Evolutionary conservation across 2,888 invertebrate genomes (phyloP), one percentile per base, ranked within the genome.

Genomic region (Antheraea yamamai): DNA sequence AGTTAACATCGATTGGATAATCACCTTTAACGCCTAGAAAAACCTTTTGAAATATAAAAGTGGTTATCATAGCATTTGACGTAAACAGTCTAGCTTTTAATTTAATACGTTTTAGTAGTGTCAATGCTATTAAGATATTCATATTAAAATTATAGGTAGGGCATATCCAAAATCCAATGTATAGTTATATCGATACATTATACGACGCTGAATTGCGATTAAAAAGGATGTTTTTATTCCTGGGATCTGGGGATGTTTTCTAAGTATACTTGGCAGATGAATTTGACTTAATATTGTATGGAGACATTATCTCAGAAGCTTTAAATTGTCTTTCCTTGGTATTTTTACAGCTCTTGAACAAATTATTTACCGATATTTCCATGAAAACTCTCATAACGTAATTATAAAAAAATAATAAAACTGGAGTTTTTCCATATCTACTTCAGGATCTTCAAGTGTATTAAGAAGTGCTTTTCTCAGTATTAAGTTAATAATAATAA

Each of bases 401-500:
- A 4, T 47, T 47, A 7, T 10, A 47, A 47, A 10, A 47, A 47
- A 7, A 8, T 47, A 47, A 55, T 55, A 55, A 18, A 55, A 55
- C 4, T 55, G 16, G 55, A 18, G 4, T 55, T 55, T 55, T 20
- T 16, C 18, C 55, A 6, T 52, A 47, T 47, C 0, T 47, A 12
- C 47, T 12, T 47, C 12, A 47, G 7, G 47, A 0, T 47, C 47
- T 12, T 47, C 12, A 47, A 12, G 47, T 47, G 1, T 47, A 12
- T 47, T 47, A 47, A 47, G 10, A 47, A 47, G 47, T 47, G 47
- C 12, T 47, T 47, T 47, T 47, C 47, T 47, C 47, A 47, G 12
- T 47, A 47, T 47, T 52, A 18, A 52, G 18, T 18, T 71, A 55
- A 80, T 78, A 10, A 68, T 47, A 10, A 73, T 73, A 73, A 58